These are phyloP conservation scores for Aleiodes leptofemur DNA, from an alignment of 2,888 invertebrate genomes.

Conservation along the genomic window DNA sequence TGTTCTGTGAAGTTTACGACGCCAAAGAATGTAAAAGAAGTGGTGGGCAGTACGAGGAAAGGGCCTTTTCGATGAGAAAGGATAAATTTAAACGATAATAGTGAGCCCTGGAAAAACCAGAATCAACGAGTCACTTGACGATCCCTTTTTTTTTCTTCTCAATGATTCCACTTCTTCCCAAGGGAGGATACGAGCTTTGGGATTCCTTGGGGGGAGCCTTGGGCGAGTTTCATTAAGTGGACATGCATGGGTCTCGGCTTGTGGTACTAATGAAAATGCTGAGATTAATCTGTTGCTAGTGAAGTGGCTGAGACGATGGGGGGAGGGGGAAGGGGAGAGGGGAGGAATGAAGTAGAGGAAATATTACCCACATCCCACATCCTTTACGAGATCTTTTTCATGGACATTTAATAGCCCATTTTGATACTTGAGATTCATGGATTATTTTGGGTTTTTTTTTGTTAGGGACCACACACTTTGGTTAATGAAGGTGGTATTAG, in stretches of 20 bases:
- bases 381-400: not conserved
- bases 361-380: slow-evolving; percentile 17
- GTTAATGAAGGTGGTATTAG: too few relatives aligned
- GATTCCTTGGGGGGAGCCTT: too few relatives aligned
- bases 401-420: slow-evolving; percentile 13
- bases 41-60: not conserved
- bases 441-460: not conserved
- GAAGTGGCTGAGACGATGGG: not conserved
- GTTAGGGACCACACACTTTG: not conserved
- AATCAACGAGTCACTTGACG: slow-evolving; percentile 26
- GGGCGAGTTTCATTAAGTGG: too few relatives aligned
- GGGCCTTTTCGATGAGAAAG: not conserved
- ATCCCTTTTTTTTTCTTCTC: not conserved
- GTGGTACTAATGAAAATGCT: too few relatives aligned
- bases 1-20: not conserved
- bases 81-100: slow-evolving; percentile 5
- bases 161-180: not conserved
- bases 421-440: slow-evolving; percentile 11
- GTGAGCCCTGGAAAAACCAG: slow-evolving; percentile 3
- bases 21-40: not conserved
- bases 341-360: not conserved
- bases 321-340: too few relatives aligned
- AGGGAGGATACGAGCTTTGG: too few relatives aligned
- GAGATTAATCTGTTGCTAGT: too few relatives aligned
- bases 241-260: too few relatives aligned